A percentile compares a stretch with the other conserved stretches of the same genome.
Evolutionary conservation across 2,797 vertebrate species (phyloP).

Genomic region (Tauraco hartlaubi): DNA sequence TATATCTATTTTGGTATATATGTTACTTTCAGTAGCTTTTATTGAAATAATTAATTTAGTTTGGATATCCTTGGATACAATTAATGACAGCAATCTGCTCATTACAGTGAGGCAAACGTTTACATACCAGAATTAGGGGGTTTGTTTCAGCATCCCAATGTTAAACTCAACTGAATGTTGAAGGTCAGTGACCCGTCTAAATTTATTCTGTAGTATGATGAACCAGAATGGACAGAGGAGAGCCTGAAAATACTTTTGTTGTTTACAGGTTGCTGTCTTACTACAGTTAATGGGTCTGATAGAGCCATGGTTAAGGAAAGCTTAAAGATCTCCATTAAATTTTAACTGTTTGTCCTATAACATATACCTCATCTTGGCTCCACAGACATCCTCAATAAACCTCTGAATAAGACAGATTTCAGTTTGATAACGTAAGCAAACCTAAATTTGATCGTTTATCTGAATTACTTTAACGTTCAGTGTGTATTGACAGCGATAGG

Average conservation of each 20-base stretch:
- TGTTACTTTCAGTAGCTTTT: not conserved
- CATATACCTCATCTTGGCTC: not conserved
- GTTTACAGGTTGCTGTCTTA: not conserved
- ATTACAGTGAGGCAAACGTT: slow-evolving; percentile 4
- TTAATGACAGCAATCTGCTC: not conserved
- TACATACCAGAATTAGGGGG: not conserved
- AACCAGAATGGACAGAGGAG: not conserved
- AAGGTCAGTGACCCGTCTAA: not conserved
- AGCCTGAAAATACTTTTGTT: not conserved
- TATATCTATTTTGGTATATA: not conserved
- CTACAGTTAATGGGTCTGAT: not conserved
- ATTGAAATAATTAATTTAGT: not conserved
- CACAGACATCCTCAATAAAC: not conserved
- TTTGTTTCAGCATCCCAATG: not conserved
- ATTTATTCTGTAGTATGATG: not conserved
- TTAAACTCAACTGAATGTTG: not conserved
- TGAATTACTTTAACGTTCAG: not conserved
- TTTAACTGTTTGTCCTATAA: not conserved
- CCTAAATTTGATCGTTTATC: not conserved
- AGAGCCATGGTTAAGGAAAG: not conserved
- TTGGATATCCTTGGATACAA: not conserved
- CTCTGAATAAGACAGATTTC: not conserved
- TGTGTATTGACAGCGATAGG: not conserved
- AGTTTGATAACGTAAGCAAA: not conserved
- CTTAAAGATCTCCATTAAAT: not conserved